Base-by-base conservation (phyloP, 2,113 vertebrate genomes). In the Apodemus speciosus region DNA sequence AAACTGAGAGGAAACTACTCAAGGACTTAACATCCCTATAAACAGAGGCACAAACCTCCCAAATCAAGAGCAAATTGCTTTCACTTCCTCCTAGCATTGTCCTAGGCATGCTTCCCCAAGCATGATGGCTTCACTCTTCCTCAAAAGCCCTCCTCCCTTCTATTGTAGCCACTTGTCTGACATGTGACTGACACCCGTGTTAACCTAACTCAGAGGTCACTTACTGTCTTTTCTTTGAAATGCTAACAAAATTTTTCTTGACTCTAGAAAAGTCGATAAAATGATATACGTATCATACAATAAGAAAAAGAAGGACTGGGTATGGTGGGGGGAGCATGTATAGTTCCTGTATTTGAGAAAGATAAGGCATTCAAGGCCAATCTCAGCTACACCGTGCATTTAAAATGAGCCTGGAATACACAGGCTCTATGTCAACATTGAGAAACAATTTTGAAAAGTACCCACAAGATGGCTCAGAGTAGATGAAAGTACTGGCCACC, bases 291-390 rank as follows among this genome's bases (percentile, higher is more conserved):
- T 25, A 13, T 43, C 9, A 64, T 20, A 35, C 27, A 84, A 6
- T 9, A 13, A 43, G 25, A 85, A 85, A 35, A 85, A n/a, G 18
- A 51, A 85, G n/a, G 83, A 10, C 4, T 46, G 27, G 43, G 9
- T n/a, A 14, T 49, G 30, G 2, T 49, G 18, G 0, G 0, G 0
- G 0, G 0, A 2, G 32, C 20, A 2, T n/a, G 20, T 51, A 35
- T n/a, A 68, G 21, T 35, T 32, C n/a, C 25, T 13, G 16, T 15
- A 51, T 9, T n/a, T 2, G 77, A 80, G 21, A 58, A 58, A 58
- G 11, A 32, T 66, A 18, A 2, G 16, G 43, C 16, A n/a, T 35
- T 85, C 58, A 66, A 68, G 16, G 18, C 27, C 60, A 49, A 10
- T 23, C 40, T 79, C 30, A 3, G 14, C 30, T 79, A 68, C 60